phyloP scores from a whole-genome alignment of 2,113 vertebrate species.

The Beaufortia kweichowensis region DNA sequence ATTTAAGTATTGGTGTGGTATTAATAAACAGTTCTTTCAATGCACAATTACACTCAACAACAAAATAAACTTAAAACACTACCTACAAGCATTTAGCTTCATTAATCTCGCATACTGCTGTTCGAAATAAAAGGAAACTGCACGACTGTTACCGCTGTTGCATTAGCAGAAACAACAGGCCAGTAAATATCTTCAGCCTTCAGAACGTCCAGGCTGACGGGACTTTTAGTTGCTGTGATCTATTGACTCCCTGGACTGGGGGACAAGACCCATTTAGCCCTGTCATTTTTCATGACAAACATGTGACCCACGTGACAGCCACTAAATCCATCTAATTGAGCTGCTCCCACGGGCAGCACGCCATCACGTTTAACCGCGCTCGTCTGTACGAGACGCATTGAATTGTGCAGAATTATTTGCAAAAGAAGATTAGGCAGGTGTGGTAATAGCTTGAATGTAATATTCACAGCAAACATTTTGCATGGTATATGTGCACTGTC shows the following conservation, averaged over 20 bases:
- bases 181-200: slow-evolving; percentile 64
- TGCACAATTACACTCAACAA: background rate
- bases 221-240: slow-evolving; percentile 74
- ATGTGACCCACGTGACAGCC: slow-evolving; percentile 66
- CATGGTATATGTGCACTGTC: background rate
- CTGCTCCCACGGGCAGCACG: slow-evolving; percentile 41
- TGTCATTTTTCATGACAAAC: slow-evolving; percentile 79
- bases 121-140: background rate
- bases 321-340: slow-evolving; percentile 74
- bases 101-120: background rate
- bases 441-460: slow-evolving; percentile 20
- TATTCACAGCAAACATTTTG: slow-evolving; percentile 20
- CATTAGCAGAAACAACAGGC: slow-evolving; percentile 54
- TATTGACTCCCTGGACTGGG: slow-evolving; percentile 70
- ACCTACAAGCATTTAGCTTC: background rate
- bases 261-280: slow-evolving; percentile 76
- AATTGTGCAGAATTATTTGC: slow-evolving; percentile 27
- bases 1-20: background rate
- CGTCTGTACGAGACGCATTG: slow-evolving; percentile 12
- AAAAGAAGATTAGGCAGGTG: slow-evolving; percentile 30
- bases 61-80: background rate
- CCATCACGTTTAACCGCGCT: slow-evolving; percentile 13
- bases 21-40: background rate
- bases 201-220: slow-evolving; percentile 64
- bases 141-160: slow-evolving; percentile 23